phyloP scores from a whole-genome alignment of 2,113 vertebrate species.

The Burhinus oedicnemus region DNA sequence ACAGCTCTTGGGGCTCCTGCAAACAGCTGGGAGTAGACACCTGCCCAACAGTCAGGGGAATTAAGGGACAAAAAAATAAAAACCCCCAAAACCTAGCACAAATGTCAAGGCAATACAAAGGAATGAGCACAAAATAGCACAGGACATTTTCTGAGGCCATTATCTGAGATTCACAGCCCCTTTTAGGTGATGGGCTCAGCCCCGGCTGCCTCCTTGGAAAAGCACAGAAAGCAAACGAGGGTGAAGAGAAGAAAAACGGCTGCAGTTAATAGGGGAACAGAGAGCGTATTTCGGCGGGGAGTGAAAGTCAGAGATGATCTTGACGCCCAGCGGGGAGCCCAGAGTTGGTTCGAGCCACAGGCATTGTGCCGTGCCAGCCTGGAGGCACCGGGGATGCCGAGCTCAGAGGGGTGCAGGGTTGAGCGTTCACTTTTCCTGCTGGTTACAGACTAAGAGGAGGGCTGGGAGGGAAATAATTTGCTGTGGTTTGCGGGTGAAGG shows the following conservation, averaged over 20 bases:
- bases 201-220: background rate
- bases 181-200: background rate
- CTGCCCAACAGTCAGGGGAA: background rate
- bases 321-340: background rate
- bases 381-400: rapidly evolving
- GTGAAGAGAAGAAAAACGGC: background rate
- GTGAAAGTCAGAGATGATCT: background rate
- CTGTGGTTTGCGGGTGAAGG: rapidly evolving
- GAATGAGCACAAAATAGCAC: background rate
- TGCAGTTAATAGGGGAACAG: rapidly evolving
- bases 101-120: background rate
- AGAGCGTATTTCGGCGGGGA: rapidly evolving
- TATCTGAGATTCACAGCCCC: background rate
- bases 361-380: background rate
- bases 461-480: background rate
- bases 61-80: background rate
- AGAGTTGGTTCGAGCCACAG: rapidly evolving
- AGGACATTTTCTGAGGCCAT: background rate
- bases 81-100: background rate
- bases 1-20: background rate
- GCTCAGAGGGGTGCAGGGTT: background rate
- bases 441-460: background rate
- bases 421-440: rapidly evolving
- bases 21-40: background rate
- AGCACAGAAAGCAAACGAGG: background rate